Evolutionary conservation across 2,888 invertebrate species (phyloP).

Genomic region (Drosophila formosana): DNA sequence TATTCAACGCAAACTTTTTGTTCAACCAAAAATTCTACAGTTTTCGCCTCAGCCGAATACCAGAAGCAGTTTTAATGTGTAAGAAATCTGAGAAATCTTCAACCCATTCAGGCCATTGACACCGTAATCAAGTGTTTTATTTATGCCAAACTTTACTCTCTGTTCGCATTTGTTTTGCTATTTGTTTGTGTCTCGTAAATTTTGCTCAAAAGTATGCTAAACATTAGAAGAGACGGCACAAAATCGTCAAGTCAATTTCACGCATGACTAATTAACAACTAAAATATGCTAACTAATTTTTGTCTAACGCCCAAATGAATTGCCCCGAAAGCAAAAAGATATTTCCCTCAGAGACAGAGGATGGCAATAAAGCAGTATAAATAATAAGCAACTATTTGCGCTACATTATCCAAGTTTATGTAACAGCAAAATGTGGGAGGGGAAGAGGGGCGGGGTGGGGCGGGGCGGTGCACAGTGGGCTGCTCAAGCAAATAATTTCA

Average conservation of each 20-base stretch:
- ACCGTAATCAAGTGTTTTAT: background rate
- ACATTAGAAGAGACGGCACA: slow-evolving; percentile 14
- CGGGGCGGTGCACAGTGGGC: slow-evolving; percentile 21
- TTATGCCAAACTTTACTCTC: background rate
- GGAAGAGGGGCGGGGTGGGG: background rate
- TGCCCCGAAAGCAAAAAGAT: slow-evolving; percentile 59
- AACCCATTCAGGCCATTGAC: background rate
- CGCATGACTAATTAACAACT: slow-evolving; percentile 78
- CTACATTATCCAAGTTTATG: slow-evolving; percentile 80
- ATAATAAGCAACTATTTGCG: slow-evolving; percentile 81
- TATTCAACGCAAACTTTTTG: too few species aligned
- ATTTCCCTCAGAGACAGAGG: slow-evolving; percentile 17
- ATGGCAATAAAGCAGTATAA: slow-evolving; percentile 73
- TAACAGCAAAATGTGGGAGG: slow-evolving; percentile 39
- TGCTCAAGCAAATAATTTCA: slow-evolving; percentile 70
- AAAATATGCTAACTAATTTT: slow-evolving; percentile 78
- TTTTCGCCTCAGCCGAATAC: background rate
- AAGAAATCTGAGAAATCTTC: background rate
- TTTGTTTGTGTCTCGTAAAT: slow-evolving; percentile 7
- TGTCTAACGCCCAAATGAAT: slow-evolving; percentile 64
- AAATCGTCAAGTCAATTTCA: slow-evolving; percentile 67
- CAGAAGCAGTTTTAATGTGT: background rate
- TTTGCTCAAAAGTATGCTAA: slow-evolving; percentile 40
- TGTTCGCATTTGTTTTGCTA: background rate
- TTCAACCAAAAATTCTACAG: background rate